Evolutionary conservation across 2,888 invertebrate species (phyloP), one percentile per base, ranked within the genome.

Genomic region (Caradrina kadenii): DNA sequence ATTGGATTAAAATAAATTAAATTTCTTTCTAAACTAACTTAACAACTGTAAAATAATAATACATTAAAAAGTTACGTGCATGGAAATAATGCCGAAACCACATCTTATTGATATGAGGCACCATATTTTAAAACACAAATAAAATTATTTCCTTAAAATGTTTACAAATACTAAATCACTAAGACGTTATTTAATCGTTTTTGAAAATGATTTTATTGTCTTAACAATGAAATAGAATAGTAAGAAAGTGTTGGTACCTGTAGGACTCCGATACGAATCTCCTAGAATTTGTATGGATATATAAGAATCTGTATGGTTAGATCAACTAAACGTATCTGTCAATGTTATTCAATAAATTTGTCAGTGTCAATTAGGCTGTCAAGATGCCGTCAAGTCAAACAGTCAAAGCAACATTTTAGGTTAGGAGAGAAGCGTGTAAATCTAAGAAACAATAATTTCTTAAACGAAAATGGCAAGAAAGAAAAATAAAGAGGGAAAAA

Each of bases 401-500:
- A n/a, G n/a, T n/a, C 22, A 39, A 54, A 48, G 3, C n/a, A 11
- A 11, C 1, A 4, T 55, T 62, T 13, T 17, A 76, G 80, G 73
- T 80, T 70, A 66, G 11, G 35, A 10, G n/a, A 59, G 0, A 31
- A 68, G 50, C 65, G 68, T 62, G 71, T 54, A 22, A 53, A 26
- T 19, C 17, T 22, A 26, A 11, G 19, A 26, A 62, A 11, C 10
- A 1, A 39, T 50, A n/a, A 15, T 49, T 35, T 49, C 19, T 26
- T 35, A 17, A 22, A 39, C 15, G 39, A 77, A 45, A 54, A 95
- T 96, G 95, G 95, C 90, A 3, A 94, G 93, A 74, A 91, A 86
- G 76, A 93, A 92, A 72, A 93, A 83, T 69, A 93, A 86, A 71
- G 93, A 93, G 0, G 87, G 87, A 31, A 94, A 92, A 71, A 91